A percentile compares a stretch with the other conserved stretches of the same genome.
Evolutionary conservation across 2,888 invertebrate species (phyloP).

Genomic region (Dendrolimus houi): DNA sequence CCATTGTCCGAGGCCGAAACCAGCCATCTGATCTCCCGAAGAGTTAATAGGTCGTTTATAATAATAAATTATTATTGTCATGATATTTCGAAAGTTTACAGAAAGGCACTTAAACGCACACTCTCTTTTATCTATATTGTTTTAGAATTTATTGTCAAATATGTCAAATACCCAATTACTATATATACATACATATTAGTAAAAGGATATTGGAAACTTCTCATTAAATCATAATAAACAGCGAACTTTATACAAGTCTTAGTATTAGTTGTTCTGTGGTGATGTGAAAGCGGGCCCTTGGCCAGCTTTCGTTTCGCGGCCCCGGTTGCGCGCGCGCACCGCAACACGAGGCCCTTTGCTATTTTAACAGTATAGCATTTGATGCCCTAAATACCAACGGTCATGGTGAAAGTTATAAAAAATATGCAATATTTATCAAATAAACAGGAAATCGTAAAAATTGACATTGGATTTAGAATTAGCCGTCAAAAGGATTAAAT

Average conservation of each 20-base stretch:
- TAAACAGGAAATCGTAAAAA: not conserved
- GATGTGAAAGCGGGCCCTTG: slow-evolving; percentile 30
- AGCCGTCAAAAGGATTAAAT: too few relatives aligned
- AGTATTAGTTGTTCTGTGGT: slow-evolving; percentile 9
- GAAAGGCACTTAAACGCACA: too few relatives aligned
- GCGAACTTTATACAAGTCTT: slow-evolving; percentile 6
- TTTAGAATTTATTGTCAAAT: too few relatives aligned
- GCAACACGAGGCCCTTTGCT: slow-evolving; percentile 5
- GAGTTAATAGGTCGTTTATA: too few relatives aligned
- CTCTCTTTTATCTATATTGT: too few relatives aligned
- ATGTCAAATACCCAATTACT: too few relatives aligned
- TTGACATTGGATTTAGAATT: not conserved
- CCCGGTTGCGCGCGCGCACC: slow-evolving; percentile 11
- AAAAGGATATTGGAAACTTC: too few relatives aligned
- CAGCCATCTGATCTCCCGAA: too few relatives aligned
- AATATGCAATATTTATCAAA: not conserved
- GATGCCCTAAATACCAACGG: slow-evolving; percentile 1
- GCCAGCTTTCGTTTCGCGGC: slow-evolving; percentile 30
- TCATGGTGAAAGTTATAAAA: slow-evolving; percentile 1
- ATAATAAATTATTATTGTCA: too few relatives aligned
- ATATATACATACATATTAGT: too few relatives aligned
- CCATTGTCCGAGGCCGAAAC: too few relatives aligned
- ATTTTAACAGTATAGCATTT: slow-evolving; percentile 5
- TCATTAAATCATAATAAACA: slow-evolving; percentile 2
- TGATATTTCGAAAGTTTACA: too few relatives aligned